These are phyloP conservation scores for Spondyliosoma cantharus DNA, from an alignment of 2,797 vertebrate genomes.

Conservation along the genomic window DNA sequence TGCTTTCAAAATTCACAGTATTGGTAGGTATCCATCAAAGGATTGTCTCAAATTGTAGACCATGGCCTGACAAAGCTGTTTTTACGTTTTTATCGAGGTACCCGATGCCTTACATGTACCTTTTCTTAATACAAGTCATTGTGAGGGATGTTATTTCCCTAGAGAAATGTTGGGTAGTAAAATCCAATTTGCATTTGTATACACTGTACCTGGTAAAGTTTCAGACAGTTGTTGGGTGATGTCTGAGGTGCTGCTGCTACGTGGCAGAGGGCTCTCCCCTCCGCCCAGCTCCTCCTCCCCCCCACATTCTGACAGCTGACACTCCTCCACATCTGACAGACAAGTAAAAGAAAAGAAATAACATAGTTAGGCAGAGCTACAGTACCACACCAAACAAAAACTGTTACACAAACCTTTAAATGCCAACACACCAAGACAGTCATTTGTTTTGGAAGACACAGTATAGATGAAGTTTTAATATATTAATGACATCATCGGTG, in stretches of 20 bases:
- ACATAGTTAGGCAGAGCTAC: conserved; percentile 11
- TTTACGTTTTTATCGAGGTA: background rate
- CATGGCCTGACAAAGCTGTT: background rate
- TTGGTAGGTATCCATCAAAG: background rate
- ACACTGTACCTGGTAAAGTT: conserved; percentile 85
- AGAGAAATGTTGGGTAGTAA: background rate
- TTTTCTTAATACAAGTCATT: background rate
- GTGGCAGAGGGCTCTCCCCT: conserved; percentile 87
- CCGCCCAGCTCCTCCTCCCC: conserved; percentile 83
- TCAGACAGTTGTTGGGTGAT: conserved; percentile 90
- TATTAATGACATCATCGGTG: conserved; percentile 5
- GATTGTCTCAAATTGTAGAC: background rate
- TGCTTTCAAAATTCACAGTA: background rate
- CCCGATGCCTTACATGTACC: background rate
- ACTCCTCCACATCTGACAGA: conserved; percentile 92
- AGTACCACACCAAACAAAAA: background rate
- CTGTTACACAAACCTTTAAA: background rate
- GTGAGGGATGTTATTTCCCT: background rate
- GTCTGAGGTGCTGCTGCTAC: conserved; percentile 96
- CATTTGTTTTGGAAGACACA: conserved; percentile 8
- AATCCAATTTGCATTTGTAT: background rate
- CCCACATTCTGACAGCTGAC: conserved; percentile 87
- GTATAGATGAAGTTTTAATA: conserved; percentile 4
- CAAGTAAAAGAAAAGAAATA: background rate
- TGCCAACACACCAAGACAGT: conserved; percentile 1